Base-by-base conservation (phyloP, 2,113 vertebrate species). In the Corythaixoides concolor region DNA sequence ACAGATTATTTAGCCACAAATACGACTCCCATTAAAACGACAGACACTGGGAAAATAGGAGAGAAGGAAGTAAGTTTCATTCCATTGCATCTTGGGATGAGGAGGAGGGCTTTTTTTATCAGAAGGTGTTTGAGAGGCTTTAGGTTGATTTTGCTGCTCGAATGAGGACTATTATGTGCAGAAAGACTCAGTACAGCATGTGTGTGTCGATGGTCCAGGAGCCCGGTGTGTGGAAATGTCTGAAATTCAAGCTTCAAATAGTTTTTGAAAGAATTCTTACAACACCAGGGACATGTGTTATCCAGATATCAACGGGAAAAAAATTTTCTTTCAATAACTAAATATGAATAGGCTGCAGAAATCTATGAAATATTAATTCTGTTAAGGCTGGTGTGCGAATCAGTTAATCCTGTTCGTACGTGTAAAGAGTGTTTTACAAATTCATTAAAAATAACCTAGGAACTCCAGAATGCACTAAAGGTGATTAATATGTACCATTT, bases 401-500 rank as follows among this genome's bases (percentile, higher is more conserved):
- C 68, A 86, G 45, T 28, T 74, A 78, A 47, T 92, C 53, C 75
- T 52, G 24, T 20, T 76, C 1, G 0, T 56, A 33, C 50, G 66
- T 24, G 27, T 73, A 37, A 85, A 69, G 30, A 69, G 39, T 37
- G 63, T 53, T 90, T 92, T 77, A 90, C 58, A 90, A 76, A 90
- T 73, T 83, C 75, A 50, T 95, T 94, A 66, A 88, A 91, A 90
- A 49, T 41, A 83, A 33, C 60, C 41, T 22, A 39, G 35, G 22
- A 72, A 35, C 66, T 53, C 56, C 15, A 35, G 78, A 88, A 88
- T 21, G 79, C 67, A 63, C 67, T 83, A 62, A 90, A 86, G 63
- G 39, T 92, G 83, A 90, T 93, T 90, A 90, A 91, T 91, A 85
- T 47, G 52, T 47, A 70, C 47, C 67, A n/a, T 88, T 92, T 93